phyloP scores from a whole-genome alignment of 2,797 vertebrate genomes.

The Xyrichtys novacula region DNA sequence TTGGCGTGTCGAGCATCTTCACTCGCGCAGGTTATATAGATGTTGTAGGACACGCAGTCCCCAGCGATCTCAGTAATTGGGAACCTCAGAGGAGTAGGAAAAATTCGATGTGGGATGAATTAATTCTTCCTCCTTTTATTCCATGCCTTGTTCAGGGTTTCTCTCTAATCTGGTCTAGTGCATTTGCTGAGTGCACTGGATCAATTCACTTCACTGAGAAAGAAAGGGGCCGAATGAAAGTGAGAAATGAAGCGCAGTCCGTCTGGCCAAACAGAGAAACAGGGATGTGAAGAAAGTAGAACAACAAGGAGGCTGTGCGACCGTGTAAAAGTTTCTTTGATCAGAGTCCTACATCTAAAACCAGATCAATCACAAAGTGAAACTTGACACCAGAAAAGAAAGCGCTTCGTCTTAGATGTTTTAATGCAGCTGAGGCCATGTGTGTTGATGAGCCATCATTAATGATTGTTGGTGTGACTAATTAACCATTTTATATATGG shows the following conservation, averaged over 20 bases:
- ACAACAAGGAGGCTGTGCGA: constrained; percentile 1
- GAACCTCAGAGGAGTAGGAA: constrained; percentile 65
- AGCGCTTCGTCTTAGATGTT: constrained; percentile 18
- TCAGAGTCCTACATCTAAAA: constrained; percentile 5
- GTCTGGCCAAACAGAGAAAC: background rate
- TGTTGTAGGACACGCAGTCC: constrained; percentile 43
- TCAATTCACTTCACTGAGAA: constrained; percentile 65
- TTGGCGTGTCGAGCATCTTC: constrained; percentile 26
- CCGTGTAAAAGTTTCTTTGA: constrained; percentile 4
- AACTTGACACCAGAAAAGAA: background rate
- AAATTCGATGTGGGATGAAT: constrained; percentile 72
- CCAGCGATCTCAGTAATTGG: constrained; percentile 66
- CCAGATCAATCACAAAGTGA: constrained; percentile 17
- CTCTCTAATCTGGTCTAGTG: constrained; percentile 78
- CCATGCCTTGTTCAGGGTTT: constrained; percentile 54
- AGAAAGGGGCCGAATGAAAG: constrained; percentile 4
- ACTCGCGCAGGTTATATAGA: constrained; percentile 48
- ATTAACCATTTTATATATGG: constrained; percentile 21
- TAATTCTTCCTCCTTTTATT: constrained; percentile 71
- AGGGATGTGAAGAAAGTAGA: constrained; percentile 5
- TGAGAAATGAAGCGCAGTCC: constrained; percentile 12
- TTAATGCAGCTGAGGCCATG: constrained; percentile 10
- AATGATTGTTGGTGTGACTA: constrained; percentile 27
- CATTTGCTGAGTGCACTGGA: constrained; percentile 60
- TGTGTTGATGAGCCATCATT: constrained; percentile 22